Conservation (phyloP, 2,888 invertebrate species). For the Tachina lurida region DNA sequence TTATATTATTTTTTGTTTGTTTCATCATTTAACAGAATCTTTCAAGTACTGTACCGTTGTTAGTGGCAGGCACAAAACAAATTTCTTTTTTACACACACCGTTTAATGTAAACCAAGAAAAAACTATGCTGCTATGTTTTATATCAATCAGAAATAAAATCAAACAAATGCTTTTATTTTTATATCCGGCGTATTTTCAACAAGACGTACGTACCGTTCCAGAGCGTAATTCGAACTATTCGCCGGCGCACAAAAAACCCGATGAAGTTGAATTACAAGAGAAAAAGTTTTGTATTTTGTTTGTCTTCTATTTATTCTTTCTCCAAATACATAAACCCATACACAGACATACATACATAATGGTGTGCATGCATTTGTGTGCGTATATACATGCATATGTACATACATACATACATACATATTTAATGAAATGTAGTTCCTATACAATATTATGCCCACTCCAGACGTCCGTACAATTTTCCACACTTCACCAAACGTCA, state of each 20-base stretch:
- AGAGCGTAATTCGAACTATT: conserved; percentile 78
- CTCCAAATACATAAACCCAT: neutral
- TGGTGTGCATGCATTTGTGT: neutral
- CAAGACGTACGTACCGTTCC: conserved; percentile 75
- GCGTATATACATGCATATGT: neutral
- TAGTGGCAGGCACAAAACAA: conserved; percentile 23
- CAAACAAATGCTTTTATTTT: neutral
- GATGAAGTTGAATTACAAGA: conserved; percentile 56
- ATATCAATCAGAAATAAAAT: conserved; percentile 42
- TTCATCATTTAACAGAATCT: conserved; percentile 39
- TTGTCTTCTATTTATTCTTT: conserved; percentile 31
- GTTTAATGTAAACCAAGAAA: conserved; percentile 3
- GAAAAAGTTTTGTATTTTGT: conserved; percentile 48
- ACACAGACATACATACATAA: neutral
- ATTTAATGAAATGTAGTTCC: conserved; percentile 36
- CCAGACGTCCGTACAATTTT: conserved; percentile 52
- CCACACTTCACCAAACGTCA: conserved; percentile 60
- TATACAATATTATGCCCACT: conserved; percentile 52
- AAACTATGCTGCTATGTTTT: conserved; percentile 21
- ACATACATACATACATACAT: neutral
- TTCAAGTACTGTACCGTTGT: conserved; percentile 57
- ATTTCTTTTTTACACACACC: conserved; percentile 9
- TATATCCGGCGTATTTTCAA: conserved; percentile 44
- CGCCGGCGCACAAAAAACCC: conserved; percentile 74
- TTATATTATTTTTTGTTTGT: conserved; percentile 7